Evolutionary conservation across 2,797 vertebrate species (phyloP).

Genomic region (Notoglanidium macrostoma): DNA sequence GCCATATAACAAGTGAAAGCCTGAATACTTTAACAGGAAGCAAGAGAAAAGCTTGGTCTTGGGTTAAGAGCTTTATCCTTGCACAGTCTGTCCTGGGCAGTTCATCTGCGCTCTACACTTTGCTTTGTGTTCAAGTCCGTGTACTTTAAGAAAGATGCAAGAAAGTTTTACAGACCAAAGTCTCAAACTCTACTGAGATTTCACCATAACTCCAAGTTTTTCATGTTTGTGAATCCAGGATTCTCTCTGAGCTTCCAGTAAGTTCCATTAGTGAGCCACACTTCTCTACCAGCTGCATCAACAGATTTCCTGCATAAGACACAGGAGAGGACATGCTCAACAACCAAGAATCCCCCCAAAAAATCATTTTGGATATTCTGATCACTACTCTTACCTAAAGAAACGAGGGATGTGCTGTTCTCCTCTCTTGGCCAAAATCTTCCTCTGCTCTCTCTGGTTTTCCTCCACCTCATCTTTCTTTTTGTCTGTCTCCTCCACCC

Average conservation of each 20-base stretch:
- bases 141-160: constrained; percentile 17
- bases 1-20: neutral
- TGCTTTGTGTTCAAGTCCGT: constrained; percentile 13
- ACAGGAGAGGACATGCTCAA: constrained; percentile 4
- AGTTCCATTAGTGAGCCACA: constrained; percentile 86
- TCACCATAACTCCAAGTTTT: constrained; percentile 86
- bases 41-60: constrained; percentile 4
- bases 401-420: constrained; percentile 85
- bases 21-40: neutral
- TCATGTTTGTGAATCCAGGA: constrained; percentile 83
- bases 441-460: constrained; percentile 82
- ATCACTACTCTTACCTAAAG: constrained; percentile 80
- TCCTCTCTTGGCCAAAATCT: constrained; percentile 80
- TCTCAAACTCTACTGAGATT: neutral
- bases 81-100: constrained; percentile 55
- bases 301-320: constrained; percentile 75
- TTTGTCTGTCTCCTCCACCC: constrained; percentile 80
- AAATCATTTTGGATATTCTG: constrained; percentile 14
- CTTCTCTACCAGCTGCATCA: constrained; percentile 84
- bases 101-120: constrained; percentile 65
- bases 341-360: neutral
- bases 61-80: constrained; percentile 58
- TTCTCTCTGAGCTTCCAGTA: constrained; percentile 89
- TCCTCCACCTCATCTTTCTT: constrained; percentile 89
- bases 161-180: constrained; percentile 29